Conservation (phyloP, 1,140 invertebrate species). For the Lerema accius region DNA sequence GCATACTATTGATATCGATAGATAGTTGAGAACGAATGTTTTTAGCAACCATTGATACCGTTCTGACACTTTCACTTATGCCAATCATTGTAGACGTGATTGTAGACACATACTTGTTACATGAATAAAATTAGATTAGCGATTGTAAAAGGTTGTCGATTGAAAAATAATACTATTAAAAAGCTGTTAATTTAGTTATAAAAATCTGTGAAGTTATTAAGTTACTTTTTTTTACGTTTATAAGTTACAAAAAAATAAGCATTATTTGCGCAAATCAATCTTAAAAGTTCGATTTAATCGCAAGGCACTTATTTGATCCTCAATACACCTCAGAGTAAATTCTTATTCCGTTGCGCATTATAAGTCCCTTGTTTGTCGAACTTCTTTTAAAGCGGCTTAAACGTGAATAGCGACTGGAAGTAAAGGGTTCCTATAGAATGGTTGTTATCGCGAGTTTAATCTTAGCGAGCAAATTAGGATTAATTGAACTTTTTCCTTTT, state of each 20-base stretch:
- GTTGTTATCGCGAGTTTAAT: conserved; percentile 76
- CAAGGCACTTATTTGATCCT: conserved; percentile 46
- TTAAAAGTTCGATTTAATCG: conserved; percentile 35
- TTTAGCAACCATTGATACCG: conserved; percentile 39
- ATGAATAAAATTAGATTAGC: background rate
- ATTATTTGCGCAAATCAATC: conserved; percentile 20
- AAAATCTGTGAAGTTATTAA: too few species aligned
- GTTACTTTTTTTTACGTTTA: background rate
- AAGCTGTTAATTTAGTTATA: too few species aligned
- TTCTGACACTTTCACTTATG: conserved; percentile 35
- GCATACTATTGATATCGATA: conserved; percentile 47
- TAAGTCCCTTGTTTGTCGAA: conserved; percentile 76
- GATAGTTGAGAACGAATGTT: conserved; percentile 29
- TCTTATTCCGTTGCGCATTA: conserved; percentile 73
- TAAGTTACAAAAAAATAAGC: conserved; percentile 1
- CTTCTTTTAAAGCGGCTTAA: conserved; percentile 78
- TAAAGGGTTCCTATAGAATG: conserved; percentile 74
- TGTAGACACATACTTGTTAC: conserved; percentile 8
- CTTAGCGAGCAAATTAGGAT: conserved; percentile 80
- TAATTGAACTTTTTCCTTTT: conserved; percentile 80
- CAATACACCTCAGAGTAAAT: conserved; percentile 44
- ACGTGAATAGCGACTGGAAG: conserved; percentile 63
- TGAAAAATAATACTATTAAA: too few species aligned
- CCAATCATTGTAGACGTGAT: conserved; percentile 13
- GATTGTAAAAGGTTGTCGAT: too few species aligned